A percentile compares a stretch with the other conserved stretches of the same genome.
phyloP scores from a whole-genome alignment of 2,797 vertebrate genomes.

The Tarsius wallacei region DNA sequence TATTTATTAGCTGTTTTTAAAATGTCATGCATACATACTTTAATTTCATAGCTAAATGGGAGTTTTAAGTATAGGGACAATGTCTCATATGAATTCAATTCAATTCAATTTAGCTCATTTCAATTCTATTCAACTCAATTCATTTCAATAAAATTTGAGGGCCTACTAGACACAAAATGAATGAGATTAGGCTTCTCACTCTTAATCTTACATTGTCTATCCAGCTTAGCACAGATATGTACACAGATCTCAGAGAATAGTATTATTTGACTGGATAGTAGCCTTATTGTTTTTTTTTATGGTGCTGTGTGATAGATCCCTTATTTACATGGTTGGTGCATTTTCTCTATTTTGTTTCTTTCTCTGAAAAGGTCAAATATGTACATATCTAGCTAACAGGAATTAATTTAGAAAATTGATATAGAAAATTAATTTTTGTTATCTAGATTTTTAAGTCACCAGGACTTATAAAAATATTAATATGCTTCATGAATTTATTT shows the following conservation, averaged over 20 bases:
- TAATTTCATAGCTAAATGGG: slow-evolving; percentile 25
- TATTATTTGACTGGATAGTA: slow-evolving; percentile 17
- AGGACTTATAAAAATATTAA: not conserved
- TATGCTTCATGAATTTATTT: slow-evolving; percentile 14
- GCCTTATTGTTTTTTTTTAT: not conserved
- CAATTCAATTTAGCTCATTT: slow-evolving; percentile 10
- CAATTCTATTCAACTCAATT: slow-evolving; percentile 28
- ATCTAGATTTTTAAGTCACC: slow-evolving; percentile 26
- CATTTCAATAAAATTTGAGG: slow-evolving; percentile 27
- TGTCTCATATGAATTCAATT: not conserved
- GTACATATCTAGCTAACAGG: too few species aligned
- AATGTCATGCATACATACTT: not conserved
- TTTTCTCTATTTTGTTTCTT: slow-evolving; percentile 56
- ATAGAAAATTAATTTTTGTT: slow-evolving; percentile 28
- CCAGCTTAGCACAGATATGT: not conserved
- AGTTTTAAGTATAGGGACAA: not conserved
- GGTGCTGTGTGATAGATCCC: not conserved
- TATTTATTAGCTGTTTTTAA: slow-evolving; percentile 33
- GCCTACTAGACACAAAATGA: not conserved
- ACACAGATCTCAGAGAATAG: not conserved
- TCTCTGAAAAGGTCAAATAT: slow-evolving; percentile 46
- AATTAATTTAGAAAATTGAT: too few species aligned
- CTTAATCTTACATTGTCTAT: not conserved
- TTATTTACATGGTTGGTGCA: not conserved
- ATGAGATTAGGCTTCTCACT: not conserved